A percentile compares a stretch with the other conserved stretches of the same genome.
Conservation (phyloP, 2,113 vertebrate genomes). For the Cyprinodon variegatus region DNA sequence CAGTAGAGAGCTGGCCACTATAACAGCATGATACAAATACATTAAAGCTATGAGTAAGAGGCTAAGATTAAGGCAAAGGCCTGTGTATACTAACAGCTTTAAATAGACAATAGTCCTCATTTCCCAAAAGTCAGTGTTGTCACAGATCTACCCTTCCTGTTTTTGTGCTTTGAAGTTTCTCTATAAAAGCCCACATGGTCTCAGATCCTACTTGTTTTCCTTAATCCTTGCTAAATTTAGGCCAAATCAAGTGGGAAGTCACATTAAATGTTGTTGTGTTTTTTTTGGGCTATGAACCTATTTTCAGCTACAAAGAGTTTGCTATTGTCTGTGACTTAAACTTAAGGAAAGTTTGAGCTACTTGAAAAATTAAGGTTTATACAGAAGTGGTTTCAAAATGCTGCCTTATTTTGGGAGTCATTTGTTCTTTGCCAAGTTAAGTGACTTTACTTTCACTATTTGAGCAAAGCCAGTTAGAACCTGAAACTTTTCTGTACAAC, state of each 20-base stretch:
- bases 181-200: background rate
- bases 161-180: background rate
- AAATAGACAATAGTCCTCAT: slow-evolving; percentile 3
- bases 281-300: background rate
- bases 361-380: background rate
- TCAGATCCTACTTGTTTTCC: background rate
- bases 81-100: slow-evolving; percentile 6
- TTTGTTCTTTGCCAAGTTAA: background rate
- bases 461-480: background rate
- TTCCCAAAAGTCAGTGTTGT: background rate
- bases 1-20: slow-evolving; percentile 56
- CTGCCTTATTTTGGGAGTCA: background rate
- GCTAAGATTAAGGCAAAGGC: slow-evolving; percentile 17
- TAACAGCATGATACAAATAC: slow-evolving; percentile 42
- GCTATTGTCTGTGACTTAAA: background rate
- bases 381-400: background rate
- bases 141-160: background rate
- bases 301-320: background rate
- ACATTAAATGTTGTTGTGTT: background rate
- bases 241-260: background rate
- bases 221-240: background rate
- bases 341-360: background rate
- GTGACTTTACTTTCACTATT: background rate
- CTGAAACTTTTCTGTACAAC: background rate
- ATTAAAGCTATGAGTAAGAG: slow-evolving; percentile 25